phyloP scores from a whole-genome alignment of 2,888 invertebrate species.

The Phragmatobia fuliginosa region DNA sequence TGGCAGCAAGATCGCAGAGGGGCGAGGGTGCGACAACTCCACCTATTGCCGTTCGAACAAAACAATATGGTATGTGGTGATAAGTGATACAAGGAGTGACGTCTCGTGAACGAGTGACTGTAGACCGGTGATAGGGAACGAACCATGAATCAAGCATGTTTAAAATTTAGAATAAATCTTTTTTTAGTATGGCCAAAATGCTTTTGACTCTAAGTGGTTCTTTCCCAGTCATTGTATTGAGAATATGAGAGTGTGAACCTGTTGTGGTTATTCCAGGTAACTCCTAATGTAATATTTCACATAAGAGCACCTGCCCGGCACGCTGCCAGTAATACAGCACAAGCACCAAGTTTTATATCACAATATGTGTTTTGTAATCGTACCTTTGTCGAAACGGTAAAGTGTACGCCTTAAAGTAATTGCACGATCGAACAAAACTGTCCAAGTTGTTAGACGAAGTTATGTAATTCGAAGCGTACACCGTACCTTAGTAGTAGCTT shows the following conservation, averaged over 20 bases:
- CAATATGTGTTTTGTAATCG: conserved; percentile 85
- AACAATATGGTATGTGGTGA: conserved; percentile 97
- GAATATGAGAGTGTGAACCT: conserved; percentile 71
- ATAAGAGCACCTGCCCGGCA: conserved; percentile 86
- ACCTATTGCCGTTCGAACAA: conserved; percentile 97
- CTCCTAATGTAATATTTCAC: conserved; percentile 82
- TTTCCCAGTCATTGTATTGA: conserved; percentile 60
- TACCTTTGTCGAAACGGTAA: conserved; percentile 82
- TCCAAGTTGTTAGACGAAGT: conserved; percentile 37
- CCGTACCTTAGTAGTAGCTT: conserved; percentile 83
- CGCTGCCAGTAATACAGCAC: conserved; percentile 86
- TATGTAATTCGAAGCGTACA: conserved; percentile 63
- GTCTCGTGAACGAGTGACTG: conserved; percentile 53
- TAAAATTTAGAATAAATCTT: conserved; percentile 1
- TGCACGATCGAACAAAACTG: conserved; percentile 34
- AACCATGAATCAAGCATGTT: conserved; percentile 9
- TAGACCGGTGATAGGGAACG: conserved; percentile 44
- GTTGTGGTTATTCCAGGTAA: conserved; percentile 79
- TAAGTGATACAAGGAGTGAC: conserved; percentile 44
- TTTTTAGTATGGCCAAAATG: background rate
- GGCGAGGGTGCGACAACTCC: conserved; percentile 99
- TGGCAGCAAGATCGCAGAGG: conserved; percentile 96
- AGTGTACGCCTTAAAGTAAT: conserved; percentile 67
- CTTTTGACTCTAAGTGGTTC: conserved; percentile 40
- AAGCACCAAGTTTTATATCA: conserved; percentile 86